Percentiles rank a stretch among this genome's conserved stretches.
Evolutionary conservation across 2,888 invertebrate genomes (phyloP).

Genomic region (Melieria picta): DNA sequence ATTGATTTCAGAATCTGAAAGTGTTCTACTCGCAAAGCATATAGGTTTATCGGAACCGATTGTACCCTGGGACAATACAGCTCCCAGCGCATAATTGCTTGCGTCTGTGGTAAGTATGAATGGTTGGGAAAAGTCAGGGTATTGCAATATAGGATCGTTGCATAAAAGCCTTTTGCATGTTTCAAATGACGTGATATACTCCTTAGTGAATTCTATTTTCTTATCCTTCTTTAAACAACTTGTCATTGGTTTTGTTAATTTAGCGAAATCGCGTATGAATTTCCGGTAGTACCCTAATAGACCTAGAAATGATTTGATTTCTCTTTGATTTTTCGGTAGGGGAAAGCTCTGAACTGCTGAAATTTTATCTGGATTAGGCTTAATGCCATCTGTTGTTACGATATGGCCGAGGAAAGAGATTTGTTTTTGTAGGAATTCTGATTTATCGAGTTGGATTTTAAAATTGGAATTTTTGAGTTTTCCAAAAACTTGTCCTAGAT

Average conservation of each 20-base stretch:
- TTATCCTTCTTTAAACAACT: constrained; percentile 33
- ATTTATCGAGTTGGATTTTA: constrained; percentile 11
- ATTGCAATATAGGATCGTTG: constrained; percentile 22
- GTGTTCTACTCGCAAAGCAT: constrained; percentile 9
- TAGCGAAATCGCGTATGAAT: not conserved
- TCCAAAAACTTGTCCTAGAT: not conserved
- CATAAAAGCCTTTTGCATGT: constrained; percentile 39
- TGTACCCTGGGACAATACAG: not conserved
- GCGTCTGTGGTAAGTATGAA: constrained; percentile 57
- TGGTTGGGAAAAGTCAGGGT: constrained; percentile 29
- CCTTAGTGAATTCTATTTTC: not conserved
- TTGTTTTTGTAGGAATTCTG: constrained; percentile 23
- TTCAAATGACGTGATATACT: constrained; percentile 37
- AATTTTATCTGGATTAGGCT: constrained; percentile 29
- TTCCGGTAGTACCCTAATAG: not conserved
- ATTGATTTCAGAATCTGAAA: not conserved
- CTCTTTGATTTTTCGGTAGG: constrained; percentile 13
- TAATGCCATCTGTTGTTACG: constrained; percentile 22
- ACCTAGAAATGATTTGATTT: constrained; percentile 29
- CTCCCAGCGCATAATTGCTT: constrained; percentile 32
- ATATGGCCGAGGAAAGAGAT: constrained; percentile 24
- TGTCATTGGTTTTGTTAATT: constrained; percentile 36
- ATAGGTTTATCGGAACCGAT: not conserved
- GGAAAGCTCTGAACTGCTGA: constrained; percentile 17
- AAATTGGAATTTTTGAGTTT: too few relatives aligned